A percentile compares a stretch with the other conserved stretches of the same genome.
phyloP scores from a whole-genome alignment of 2,888 invertebrate genomes.

The Chrysolina oricalcia region DNA sequence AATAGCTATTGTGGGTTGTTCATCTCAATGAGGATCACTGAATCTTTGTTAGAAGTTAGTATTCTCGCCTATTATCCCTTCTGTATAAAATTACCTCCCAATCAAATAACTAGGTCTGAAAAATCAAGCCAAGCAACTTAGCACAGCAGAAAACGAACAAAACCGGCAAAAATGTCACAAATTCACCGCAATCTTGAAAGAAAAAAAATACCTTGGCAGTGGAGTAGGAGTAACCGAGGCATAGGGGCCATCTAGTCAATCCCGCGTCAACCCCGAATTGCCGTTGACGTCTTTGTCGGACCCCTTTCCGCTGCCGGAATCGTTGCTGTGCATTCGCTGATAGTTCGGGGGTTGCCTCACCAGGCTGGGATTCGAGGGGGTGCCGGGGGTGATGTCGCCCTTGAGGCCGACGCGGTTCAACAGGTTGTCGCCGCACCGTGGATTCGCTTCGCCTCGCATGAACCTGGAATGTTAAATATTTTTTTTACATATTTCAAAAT shows the following conservation, averaged over 20 bases:
- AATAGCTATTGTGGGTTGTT: too few relatives aligned
- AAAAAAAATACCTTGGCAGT: conserved; percentile 65
- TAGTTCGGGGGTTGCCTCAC: conserved; percentile 82
- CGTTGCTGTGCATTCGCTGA: conserved; percentile 91
- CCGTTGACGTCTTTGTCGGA: conserved; percentile 81
- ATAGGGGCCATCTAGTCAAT: conserved; percentile 88
- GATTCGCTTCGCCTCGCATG: conserved; percentile 89
- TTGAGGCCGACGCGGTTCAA: conserved; percentile 71
- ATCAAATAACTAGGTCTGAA: too few relatives aligned
- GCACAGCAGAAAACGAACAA: background rate
- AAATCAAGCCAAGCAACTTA: background rate
- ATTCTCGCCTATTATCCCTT: too few relatives aligned
- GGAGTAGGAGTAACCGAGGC: conserved; percentile 72
- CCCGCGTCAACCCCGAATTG: conserved; percentile 67
- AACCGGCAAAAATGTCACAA: background rate
- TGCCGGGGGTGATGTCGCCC: conserved; percentile 80
- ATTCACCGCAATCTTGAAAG: background rate
- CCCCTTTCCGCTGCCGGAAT: conserved; percentile 80
- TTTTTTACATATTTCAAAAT: too few relatives aligned
- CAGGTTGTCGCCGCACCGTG: conserved; percentile 67
- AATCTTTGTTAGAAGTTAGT: too few relatives aligned
- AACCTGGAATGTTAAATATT: conserved; percentile 77
- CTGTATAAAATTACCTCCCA: too few relatives aligned
- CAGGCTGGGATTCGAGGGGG: conserved; percentile 81
- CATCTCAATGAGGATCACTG: too few relatives aligned